A percentile compares a stretch with the other conserved stretches of the same genome.
phyloP scores from a whole-genome alignment of 2,797 vertebrate genomes.

The Arctocebus calabarensis region DNA sequence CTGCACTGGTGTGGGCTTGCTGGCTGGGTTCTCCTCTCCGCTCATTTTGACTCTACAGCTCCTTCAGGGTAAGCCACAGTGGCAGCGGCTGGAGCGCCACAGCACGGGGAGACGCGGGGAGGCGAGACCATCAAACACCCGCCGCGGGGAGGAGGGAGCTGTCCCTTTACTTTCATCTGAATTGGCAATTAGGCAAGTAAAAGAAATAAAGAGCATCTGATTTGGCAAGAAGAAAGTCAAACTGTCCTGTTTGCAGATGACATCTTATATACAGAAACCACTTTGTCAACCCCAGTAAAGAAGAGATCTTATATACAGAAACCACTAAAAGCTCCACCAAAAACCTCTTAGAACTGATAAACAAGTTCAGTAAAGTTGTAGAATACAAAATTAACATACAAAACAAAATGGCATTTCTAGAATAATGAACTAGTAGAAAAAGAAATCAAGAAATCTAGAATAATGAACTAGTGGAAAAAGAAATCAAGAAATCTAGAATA shows the following conservation, averaged over 20 bases:
- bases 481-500: neutral
- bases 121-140: no score
- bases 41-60: slow-evolving; percentile 87
- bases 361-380: neutral
- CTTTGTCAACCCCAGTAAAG: no score
- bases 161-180: no score
- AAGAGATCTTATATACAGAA: no score
- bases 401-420: neutral
- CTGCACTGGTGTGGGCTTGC: slow-evolving; percentile 90
- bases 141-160: no score
- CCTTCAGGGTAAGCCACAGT: neutral
- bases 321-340: neutral
- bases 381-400: neutral
- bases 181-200: neutral
- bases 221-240: neutral
- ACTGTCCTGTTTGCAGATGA: neutral
- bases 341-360: neutral
- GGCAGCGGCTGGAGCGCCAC: no score
- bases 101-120: no score
- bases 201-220: neutral
- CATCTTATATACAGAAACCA: neutral
- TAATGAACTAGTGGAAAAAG: neutral
- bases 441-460: neutral
- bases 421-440: neutral
- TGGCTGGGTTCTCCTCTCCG: slow-evolving; percentile 92